Conservation (phyloP, 2,113 vertebrate species). For the Ginglymostoma cirratum region DNA sequence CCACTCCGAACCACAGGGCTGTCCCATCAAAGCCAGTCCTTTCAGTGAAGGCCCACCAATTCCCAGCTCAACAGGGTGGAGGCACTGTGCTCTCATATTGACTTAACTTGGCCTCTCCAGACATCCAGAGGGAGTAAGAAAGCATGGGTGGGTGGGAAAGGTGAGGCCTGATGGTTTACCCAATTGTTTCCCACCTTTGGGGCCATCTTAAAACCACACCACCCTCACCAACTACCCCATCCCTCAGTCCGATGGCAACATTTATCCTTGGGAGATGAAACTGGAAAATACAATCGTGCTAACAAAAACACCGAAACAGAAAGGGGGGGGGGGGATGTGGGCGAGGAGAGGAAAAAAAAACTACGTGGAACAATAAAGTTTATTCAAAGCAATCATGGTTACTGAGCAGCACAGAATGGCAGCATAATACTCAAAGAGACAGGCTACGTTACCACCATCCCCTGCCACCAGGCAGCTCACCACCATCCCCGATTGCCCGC, state of each 20-base stretch:
- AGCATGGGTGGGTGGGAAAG: too few relatives aligned
- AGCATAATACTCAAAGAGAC: background rate
- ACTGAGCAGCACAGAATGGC: constrained; percentile 27
- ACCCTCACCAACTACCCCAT: too few relatives aligned
- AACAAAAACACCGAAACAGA: background rate
- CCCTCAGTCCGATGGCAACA: too few relatives aligned
- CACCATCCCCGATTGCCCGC: too few relatives aligned
- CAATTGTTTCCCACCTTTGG: too few relatives aligned
- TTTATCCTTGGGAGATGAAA: too few relatives aligned
- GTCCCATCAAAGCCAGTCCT: background rate
- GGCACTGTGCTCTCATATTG: background rate
- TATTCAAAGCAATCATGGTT: constrained; percentile 28
- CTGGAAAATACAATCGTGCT: background rate
- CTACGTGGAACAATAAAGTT: constrained; percentile 9
- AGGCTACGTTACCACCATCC: too few relatives aligned
- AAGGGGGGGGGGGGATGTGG: too few relatives aligned
- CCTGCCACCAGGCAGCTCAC: too few relatives aligned
- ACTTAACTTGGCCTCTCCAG: background rate
- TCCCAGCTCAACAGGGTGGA: background rate
- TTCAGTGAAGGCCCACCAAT: background rate
- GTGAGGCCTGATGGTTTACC: too few relatives aligned
- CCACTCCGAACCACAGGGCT: background rate
- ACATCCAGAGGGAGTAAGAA: background rate
- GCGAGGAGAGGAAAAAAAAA: background rate
- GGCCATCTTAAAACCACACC: background rate